Evolutionary conservation across 2,797 vertebrate species (phyloP).

Genomic region (Diplodus sargus): DNA sequence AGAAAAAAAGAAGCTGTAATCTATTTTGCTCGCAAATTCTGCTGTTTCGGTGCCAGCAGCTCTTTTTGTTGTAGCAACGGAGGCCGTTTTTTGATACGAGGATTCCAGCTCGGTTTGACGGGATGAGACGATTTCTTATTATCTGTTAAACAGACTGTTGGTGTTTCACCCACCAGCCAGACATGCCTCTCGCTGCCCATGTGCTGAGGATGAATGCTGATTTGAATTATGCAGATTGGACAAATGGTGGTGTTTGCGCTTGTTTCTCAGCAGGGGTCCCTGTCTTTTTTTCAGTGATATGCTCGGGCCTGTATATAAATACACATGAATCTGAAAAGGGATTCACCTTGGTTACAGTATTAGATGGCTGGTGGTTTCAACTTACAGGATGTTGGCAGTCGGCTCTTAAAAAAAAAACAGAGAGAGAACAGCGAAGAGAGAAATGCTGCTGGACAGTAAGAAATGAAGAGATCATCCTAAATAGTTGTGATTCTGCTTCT

Average conservation of each 20-base stretch:
- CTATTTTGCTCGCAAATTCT: slow-evolving; percentile 9
- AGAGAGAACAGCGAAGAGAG: neutral
- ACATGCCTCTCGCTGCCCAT: neutral
- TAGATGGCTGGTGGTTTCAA: neutral
- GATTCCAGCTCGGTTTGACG: slow-evolving; percentile 2
- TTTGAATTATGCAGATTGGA: slow-evolving; percentile 2
- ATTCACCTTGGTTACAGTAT: neutral
- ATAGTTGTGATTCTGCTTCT: too few species aligned
- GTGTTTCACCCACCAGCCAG: neutral
- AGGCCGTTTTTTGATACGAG: neutral
- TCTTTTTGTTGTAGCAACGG: neutral
- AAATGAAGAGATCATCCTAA: neutral
- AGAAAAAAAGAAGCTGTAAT: neutral
- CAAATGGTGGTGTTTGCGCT: neutral
- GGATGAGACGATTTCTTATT: neutral
- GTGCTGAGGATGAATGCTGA: neutral
- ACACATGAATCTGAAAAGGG: neutral
- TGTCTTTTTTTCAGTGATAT: neutral
- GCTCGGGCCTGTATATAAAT: neutral
- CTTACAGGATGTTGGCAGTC: neutral
- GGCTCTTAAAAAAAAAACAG: neutral
- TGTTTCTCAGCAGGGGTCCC: neutral
- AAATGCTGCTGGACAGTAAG: neutral
- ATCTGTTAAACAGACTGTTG: slow-evolving; percentile 1
- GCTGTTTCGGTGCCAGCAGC: neutral